Conservation (phyloP, 1,140 invertebrate species). For the Pseudobourletiella spinata region DNA sequence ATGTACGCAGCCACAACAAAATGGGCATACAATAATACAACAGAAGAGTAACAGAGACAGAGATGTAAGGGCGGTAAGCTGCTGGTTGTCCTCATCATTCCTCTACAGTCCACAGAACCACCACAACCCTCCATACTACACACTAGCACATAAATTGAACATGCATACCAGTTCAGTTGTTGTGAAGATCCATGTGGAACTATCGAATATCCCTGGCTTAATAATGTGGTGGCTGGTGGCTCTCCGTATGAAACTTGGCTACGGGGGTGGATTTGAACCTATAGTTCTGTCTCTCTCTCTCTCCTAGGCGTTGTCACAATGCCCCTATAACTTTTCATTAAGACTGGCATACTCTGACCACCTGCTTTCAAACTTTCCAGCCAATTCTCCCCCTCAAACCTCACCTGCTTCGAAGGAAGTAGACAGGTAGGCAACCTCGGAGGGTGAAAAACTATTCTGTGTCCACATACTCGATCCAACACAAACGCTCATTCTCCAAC, state of each 20-base stretch:
- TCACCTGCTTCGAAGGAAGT: background rate
- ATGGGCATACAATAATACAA: no score
- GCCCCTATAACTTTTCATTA: background rate
- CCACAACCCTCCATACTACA: no score
- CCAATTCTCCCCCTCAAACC: background rate
- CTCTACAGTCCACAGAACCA: no score
- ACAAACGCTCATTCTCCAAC: no score
- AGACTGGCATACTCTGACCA: background rate
- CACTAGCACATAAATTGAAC: no score
- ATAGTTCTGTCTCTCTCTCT: background rate
- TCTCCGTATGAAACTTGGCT: background rate
- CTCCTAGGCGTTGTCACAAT: background rate
- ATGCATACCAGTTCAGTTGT: no score
- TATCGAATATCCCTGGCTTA: no score
- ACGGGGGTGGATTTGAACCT: background rate
- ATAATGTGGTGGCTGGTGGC: no score
- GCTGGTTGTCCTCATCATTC: slow-evolving; percentile 1
- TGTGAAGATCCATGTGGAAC: no score
- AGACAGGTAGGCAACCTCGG: slow-evolving; percentile 1
- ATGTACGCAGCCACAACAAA: no score
- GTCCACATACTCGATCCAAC: background rate
- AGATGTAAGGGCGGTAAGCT: slow-evolving; percentile 2
- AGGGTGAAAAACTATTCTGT: background rate
- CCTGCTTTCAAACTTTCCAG: slow-evolving; percentile 3
- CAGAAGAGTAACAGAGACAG: background rate